These are phyloP conservation scores for Drosophila mayaguana DNA, from an alignment of 2,888 invertebrate species.

Conservation along the genomic window DNA sequence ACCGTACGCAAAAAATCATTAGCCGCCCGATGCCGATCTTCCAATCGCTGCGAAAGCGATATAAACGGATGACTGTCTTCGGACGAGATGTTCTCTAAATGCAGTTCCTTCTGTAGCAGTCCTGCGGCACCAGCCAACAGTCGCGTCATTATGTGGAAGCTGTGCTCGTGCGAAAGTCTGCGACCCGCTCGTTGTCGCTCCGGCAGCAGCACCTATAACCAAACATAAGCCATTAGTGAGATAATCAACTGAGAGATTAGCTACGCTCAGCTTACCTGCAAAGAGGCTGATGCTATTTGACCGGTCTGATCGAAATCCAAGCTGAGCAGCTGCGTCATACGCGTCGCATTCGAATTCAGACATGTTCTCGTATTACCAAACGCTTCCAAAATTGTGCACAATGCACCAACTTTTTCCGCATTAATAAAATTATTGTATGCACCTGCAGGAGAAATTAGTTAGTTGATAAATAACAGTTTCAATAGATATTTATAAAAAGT, in stretches of 20 bases:
- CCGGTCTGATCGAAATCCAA: constrained; percentile 98
- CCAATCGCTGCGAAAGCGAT: constrained; percentile 90
- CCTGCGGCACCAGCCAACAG: constrained; percentile 92
- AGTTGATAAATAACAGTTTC: neutral
- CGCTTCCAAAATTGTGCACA: constrained; percentile 93
- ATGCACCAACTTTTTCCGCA: constrained; percentile 93
- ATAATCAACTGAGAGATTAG: neutral
- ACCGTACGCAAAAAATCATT: constrained; percentile 93
- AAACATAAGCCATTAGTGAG: constrained; percentile 7
- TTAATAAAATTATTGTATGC: constrained; percentile 91
- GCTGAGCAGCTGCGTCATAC: constrained; percentile 96
- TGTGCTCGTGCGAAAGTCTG: constrained; percentile 87
- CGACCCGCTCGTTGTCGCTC: constrained; percentile 91
- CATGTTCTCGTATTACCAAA: constrained; percentile 95
- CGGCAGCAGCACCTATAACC: constrained; percentile 90
- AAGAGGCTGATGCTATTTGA: constrained; percentile 94
- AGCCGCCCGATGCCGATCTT: constrained; percentile 92
- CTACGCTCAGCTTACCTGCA: constrained; percentile 88
- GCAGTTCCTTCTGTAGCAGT: constrained; percentile 92
- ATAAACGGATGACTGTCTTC: constrained; percentile 92
- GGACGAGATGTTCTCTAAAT: constrained; percentile 90
- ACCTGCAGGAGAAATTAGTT: constrained; percentile 66
- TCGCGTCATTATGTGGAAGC: constrained; percentile 86
- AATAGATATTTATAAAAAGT: neutral
- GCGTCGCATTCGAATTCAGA: constrained; percentile 94